A percentile compares a stretch with the other conserved stretches of the same genome.
Evolutionary conservation across 2,113 vertebrate genomes (phyloP).

Genomic region (Lepisosteus osseus): DNA sequence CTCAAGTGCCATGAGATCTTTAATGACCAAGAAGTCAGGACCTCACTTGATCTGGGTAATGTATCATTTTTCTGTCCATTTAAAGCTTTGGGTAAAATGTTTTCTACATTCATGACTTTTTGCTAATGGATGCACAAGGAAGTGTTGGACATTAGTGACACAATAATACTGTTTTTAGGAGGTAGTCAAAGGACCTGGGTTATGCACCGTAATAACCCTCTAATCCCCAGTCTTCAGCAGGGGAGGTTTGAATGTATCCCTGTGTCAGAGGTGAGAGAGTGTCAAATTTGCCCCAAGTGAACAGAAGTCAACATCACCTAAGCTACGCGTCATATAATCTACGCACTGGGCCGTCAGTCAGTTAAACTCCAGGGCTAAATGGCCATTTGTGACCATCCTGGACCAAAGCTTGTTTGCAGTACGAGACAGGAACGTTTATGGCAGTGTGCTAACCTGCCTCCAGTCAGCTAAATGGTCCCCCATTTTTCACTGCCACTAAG

Average conservation of each 20-base stretch:
- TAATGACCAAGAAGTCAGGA: no score
- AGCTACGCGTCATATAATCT: constrained; percentile 61
- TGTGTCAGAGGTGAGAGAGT: constrained; percentile 44
- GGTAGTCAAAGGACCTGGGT: constrained; percentile 49
- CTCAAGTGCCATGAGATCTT: no score
- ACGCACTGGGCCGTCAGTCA: constrained; percentile 61
- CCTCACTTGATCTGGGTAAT: constrained; percentile 29
- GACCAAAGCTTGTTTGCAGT: constrained; percentile 26
- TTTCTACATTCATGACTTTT: constrained; percentile 39
- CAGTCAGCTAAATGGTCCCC: constrained; percentile 52
- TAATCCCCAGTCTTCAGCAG: constrained; percentile 47
- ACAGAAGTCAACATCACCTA: constrained; percentile 64
- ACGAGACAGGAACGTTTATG: constrained; percentile 32
- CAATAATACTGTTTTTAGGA: constrained; percentile 58
- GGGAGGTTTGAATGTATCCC: constrained; percentile 55
- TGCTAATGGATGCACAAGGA: constrained; percentile 60
- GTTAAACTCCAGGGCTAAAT: constrained; percentile 34
- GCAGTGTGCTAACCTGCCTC: constrained; percentile 16
- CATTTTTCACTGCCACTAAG: constrained; percentile 66
- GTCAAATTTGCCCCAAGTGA: constrained; percentile 59
- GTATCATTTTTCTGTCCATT: constrained; percentile 48
- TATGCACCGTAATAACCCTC: constrained; percentile 44
- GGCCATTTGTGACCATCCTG: constrained; percentile 17
- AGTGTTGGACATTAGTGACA: constrained; percentile 61
- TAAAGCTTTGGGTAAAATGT: constrained; percentile 30